Evolutionary conservation across 2,888 invertebrate species (phyloP).

Genomic region (Leptopilina drosophilae): DNA sequence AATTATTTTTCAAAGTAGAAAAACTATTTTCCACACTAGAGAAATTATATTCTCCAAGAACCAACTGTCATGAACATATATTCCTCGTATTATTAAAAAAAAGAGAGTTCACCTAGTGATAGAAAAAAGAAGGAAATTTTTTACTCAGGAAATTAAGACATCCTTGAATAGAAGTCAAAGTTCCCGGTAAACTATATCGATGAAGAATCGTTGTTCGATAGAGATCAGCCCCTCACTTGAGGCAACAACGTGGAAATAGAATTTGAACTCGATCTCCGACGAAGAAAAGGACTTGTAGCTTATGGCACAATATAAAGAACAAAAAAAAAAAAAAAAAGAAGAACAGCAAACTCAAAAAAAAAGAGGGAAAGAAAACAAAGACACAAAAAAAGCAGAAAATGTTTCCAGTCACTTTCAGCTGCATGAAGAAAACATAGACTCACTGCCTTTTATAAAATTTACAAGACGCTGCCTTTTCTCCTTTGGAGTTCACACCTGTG

Average conservation of each 20-base stretch:
- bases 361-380: not conserved
- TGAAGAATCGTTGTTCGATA: slow-evolving; percentile 51
- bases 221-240: slow-evolving; percentile 43
- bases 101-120: too few species aligned
- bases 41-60: too few species aligned
- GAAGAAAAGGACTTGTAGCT: slow-evolving; percentile 41
- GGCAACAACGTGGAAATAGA: slow-evolving; percentile 40
- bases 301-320: slow-evolving; percentile 37
- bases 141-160: slow-evolving; percentile 35
- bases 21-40: too few species aligned
- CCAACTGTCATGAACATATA: too few species aligned
- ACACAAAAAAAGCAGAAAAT: not conserved
- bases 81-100: too few species aligned
- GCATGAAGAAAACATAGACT: slow-evolving; percentile 22
- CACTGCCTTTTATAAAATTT: slow-evolving; percentile 26
- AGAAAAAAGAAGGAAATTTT: not conserved
- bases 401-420: slow-evolving; percentile 37
- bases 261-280: slow-evolving; percentile 37
- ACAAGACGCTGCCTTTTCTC: slow-evolving; percentile 5
- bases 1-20: too few species aligned
- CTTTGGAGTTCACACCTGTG: slow-evolving; percentile 16
- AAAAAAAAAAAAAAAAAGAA: slow-evolving; percentile 28
- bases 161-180: slow-evolving; percentile 12
- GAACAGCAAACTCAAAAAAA: not conserved
- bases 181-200: slow-evolving; percentile 42